Conservation (phyloP, 2,888 invertebrate genomes). For the Pherbina coryleti region DNA sequence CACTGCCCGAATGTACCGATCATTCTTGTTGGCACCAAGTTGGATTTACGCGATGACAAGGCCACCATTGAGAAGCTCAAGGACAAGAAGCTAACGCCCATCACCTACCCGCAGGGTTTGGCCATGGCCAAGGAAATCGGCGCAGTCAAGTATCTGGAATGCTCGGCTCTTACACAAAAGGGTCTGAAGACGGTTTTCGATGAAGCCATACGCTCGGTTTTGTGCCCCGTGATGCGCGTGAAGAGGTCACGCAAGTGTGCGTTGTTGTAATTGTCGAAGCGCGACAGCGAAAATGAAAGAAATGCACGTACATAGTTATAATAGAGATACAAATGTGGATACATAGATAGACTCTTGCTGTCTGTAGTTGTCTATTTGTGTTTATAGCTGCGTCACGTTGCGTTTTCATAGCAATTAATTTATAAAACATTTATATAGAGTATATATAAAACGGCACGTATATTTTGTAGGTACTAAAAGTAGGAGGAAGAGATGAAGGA, state of each 20-base stretch:
- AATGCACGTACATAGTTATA: too few species aligned
- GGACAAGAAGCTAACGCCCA: slow-evolving; percentile 66
- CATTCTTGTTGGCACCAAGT: slow-evolving; percentile 65
- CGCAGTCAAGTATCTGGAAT: slow-evolving; percentile 66
- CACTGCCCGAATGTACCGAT: slow-evolving; percentile 67
- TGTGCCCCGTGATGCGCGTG: slow-evolving; percentile 64
- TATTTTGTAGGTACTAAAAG: background rate
- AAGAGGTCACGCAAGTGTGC: slow-evolving; percentile 57
- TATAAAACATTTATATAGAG: slow-evolving; percentile 5
- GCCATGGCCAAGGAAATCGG: slow-evolving; percentile 68
- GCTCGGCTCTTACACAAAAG: slow-evolving; percentile 66
- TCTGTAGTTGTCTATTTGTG: background rate
- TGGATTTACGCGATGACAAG: slow-evolving; percentile 67
- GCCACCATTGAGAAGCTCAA: slow-evolving; percentile 66
- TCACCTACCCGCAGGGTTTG: slow-evolving; percentile 67
- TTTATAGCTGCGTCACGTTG: slow-evolving; percentile 10
- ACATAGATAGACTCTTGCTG: background rate
- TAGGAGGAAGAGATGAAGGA: background rate
- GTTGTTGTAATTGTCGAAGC: slow-evolving; percentile 51
- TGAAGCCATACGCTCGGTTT: slow-evolving; percentile 66
- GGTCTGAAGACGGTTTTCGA: slow-evolving; percentile 67
- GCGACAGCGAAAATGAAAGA: background rate
- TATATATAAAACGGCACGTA: background rate
- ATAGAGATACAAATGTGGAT: too few species aligned
- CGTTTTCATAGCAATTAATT: slow-evolving; percentile 15